These are phyloP conservation scores for Euphysa ruthae DNA, from an alignment of 30 jellyfish, hydroid and myxozoan genomes.

Conservation along the genomic window DNA sequence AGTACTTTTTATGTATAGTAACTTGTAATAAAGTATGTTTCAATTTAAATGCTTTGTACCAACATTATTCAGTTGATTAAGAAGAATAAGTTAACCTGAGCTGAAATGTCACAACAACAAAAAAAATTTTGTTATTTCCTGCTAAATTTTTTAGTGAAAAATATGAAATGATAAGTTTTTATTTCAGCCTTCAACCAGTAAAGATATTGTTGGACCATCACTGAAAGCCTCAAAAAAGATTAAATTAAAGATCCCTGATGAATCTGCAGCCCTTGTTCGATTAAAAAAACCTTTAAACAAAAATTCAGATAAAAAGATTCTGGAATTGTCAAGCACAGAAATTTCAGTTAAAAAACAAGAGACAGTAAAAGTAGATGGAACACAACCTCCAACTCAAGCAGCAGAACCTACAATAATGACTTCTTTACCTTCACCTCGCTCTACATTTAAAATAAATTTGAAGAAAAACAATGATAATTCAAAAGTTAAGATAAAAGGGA, in stretches of 20 bases:
- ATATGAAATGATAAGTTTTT: no score
- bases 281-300: constrained; percentile 1
- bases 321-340: no score
- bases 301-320: not conserved
- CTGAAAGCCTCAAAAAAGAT: constrained; percentile 11
- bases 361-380: not conserved
- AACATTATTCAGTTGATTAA: no score
- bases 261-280: constrained; percentile 17
- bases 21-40: no score
- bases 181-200: no score
- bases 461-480: constrained; percentile 9
- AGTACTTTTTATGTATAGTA: no score
- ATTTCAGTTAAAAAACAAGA: not conserved
- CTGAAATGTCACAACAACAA: no score
- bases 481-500: constrained; percentile 14
- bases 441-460: constrained; percentile 2
- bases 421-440: not conserved
- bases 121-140: no score
- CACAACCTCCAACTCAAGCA: not conserved
- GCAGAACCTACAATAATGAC: constrained; percentile 8
- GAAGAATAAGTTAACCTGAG: no score
- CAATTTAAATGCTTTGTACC: no score
- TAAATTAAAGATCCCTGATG: constrained; percentile 29
- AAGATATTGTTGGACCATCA: constrained; percentile 27
- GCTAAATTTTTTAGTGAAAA: no score